These are phyloP conservation scores for Eupeodes latifasciatus DNA, from an alignment of 2,888 invertebrate genomes.

Conservation along the genomic window DNA sequence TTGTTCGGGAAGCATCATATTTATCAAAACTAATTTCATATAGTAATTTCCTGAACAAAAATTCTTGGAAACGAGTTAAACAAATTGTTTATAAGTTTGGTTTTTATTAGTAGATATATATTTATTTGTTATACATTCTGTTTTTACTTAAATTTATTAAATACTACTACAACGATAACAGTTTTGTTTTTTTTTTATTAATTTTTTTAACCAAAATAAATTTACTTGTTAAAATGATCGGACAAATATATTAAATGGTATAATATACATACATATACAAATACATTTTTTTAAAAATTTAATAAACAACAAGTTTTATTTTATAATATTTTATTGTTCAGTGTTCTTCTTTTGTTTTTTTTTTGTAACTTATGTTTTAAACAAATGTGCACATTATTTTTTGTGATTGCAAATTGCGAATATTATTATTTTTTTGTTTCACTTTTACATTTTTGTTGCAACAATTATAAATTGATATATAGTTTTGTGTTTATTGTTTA, in stretches of 20 bases:
- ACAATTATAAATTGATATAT: constrained; percentile 2
- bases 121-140: constrained; percentile 41
- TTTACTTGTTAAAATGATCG: constrained; percentile 37
- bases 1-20: no score
- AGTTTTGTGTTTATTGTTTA: constrained; percentile 72
- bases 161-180: constrained; percentile 67
- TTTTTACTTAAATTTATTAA: constrained; percentile 47
- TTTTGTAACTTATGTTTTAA: constrained; percentile 12
- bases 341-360: constrained; percentile 5
- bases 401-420: constrained; percentile 61
- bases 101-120: constrained; percentile 38
- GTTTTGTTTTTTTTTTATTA: constrained; percentile 31
- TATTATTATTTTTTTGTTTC: constrained; percentile 35
- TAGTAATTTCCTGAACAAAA: constrained; percentile 5
- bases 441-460: constrained; percentile 6
- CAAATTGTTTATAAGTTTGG: neutral
- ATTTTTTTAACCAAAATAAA: constrained; percentile 50
- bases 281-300: neutral
- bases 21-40: no score
- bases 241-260: constrained; percentile 50
- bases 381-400: constrained; percentile 48
- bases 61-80: neutral
- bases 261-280: constrained; percentile 27
- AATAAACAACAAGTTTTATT: constrained; percentile 55
- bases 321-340: constrained; percentile 25